Base-by-base conservation (phyloP, 1,140 invertebrate genomes). In the Coenobita brevimanus region DNA sequence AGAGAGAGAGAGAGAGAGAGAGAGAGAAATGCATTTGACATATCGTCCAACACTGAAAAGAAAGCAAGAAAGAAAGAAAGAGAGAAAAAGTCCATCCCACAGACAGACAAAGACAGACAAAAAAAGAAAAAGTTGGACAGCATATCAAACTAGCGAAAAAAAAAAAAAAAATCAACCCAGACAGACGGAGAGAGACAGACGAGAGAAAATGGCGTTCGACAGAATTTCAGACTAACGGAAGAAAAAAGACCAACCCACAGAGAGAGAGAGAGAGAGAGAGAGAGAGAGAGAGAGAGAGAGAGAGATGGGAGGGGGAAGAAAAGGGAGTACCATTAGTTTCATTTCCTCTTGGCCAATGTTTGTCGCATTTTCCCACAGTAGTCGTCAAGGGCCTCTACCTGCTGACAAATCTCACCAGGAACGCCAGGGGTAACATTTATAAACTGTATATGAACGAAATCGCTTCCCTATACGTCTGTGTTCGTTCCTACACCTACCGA, bases 391-490 rank as follows among this genome's bases (percentile, higher is more conserved):
- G 46, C 30, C 78, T 54, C n/a, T 60, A 80, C 50, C 54, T 64
- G 78, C 46, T 81, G 78, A 81, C 78, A 81, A 81, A 81, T 81
- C 78, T 81, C 27, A 17, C 78, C 78, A 43, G 78, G 78, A 38
- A 81, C 78, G n/a, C n/a, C n/a, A n/a, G n/a, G n/a, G n/a, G n/a
- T n/a, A n/a, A n/a, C n/a, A n/a, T n/a, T n/a, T n/a, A n/a, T n/a
- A n/a, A n/a, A n/a, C n/a, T n/a, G n/a, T n/a, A n/a, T n/a, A n/a
- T n/a, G n/a, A n/a, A n/a, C n/a, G n/a, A n/a, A n/a, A n/a, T n/a
- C n/a, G n/a, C n/a, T n/a, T n/a, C n/a, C n/a, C n/a, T n/a, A n/a
- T n/a, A n/a, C n/a, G n/a, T n/a, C n/a, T n/a, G n/a, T n/a, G n/a
- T n/a, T n/a, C n/a, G n/a, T n/a, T n/a, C n/a, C n/a, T n/a, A n/a